Base-by-base conservation (phyloP, 1,140 invertebrate genomes). In the Pogonomyrmex barbatus region DNA sequence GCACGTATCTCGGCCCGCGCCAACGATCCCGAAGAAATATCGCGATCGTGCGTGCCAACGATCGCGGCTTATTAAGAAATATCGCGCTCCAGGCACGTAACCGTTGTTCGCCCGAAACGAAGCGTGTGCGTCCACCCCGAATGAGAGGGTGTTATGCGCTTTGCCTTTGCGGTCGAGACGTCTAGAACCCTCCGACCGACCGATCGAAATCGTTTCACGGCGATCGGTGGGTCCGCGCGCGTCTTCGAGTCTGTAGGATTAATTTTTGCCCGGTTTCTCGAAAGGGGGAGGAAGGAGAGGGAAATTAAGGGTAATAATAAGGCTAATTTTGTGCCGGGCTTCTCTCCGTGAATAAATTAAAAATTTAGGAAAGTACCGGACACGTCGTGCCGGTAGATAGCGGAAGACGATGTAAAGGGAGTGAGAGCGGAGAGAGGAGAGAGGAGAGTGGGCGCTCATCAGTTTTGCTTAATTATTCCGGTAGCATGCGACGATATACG, bases 391-490 rank as follows among this genome's bases (percentile, higher is more conserved):
- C 65, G 63, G 33, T 50, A 60, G 54, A 70, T 45, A 50, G 50
- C 30, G 5, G 30, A 42, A 47, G 63, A 77, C 39, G 14, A 71
- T 56, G 24, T 60, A 60, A 24, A 68, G 56, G 10, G 17, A n/a
- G 42, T 70, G 30, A 50, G 42, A 67, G 45, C 6, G 56, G 2
- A 12, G 60, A 17, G 75, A 52, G 65, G 14, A 58, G 12, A 62
- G 39, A 56, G 30, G 52, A 54, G 65, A 33, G 60, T 76, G 36
- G 50, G 58, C 68, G 76, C 79, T 86, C 90, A 85, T 89, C 89
- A 83, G 88, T 91, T 91, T 91, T 88, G 85, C 88, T 89, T 91
- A 91, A 91, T 91, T 91, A 91, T 91, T 91, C 75, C 90, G 77
- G 89, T 91, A 86, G 89, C 89, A 88, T 91, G 89, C 87, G 89